Percentiles rank a stretch among this genome's conserved stretches.
Evolutionary conservation across 1,140 invertebrate genomes (phyloP).

Genomic region (Laodelphax striatellus): DNA sequence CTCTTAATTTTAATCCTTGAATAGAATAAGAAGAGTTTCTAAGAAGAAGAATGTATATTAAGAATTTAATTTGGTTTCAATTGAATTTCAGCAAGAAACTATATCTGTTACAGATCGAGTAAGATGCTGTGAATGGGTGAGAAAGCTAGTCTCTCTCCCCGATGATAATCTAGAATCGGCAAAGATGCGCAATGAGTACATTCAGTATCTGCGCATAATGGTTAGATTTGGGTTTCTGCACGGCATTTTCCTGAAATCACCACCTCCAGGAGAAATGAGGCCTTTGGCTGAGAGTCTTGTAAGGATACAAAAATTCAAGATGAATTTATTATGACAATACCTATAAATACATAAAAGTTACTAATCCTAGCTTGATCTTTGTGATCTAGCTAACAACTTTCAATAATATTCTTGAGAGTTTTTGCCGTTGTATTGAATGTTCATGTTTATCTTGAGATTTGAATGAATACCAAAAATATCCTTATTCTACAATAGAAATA

Average conservation of each 20-base stretch:
- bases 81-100: too few species aligned
- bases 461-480: too few species aligned
- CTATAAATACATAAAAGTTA: slow-evolving; percentile 23
- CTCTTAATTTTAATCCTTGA: too few species aligned
- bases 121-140: slow-evolving; percentile 36
- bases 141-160: slow-evolving; percentile 31
- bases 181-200: slow-evolving; percentile 37
- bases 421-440: too few species aligned
- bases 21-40: too few species aligned
- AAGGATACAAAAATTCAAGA: slow-evolving; percentile 23
- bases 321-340: slow-evolving; percentile 12
- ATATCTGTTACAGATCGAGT: slow-evolving; percentile 33
- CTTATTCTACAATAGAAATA: too few species aligned
- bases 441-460: too few species aligned
- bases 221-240: slow-evolving; percentile 33
- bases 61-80: too few species aligned
- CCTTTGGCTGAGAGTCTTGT: slow-evolving; percentile 33
- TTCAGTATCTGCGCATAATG: slow-evolving; percentile 37
- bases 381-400: too few species aligned
- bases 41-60: too few species aligned
- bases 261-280: slow-evolving; percentile 27
- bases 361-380: too few species aligned
- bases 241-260: slow-evolving; percentile 32
- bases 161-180: slow-evolving; percentile 32
- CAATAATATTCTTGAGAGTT: too few species aligned